A percentile compares a stretch with the other conserved stretches of the same genome.
Conservation (phyloP, 2,113 vertebrate species). For the Brachyhypopomus occidentalis region DNA sequence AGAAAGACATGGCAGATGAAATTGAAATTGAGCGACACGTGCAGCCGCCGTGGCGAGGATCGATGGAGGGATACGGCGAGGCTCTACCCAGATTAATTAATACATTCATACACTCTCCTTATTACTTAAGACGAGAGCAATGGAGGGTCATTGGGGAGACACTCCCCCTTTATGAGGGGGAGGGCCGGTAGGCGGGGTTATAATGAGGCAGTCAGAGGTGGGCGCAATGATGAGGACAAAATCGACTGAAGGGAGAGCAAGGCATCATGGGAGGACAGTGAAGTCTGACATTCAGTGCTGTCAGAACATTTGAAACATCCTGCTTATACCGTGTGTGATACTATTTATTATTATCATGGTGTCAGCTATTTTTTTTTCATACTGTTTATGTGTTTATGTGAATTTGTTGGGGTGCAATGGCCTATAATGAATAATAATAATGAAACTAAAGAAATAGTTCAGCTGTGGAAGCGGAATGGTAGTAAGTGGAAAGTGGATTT, state of each 20-base stretch:
- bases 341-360: too few relatives aligned
- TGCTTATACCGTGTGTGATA: too few relatives aligned
- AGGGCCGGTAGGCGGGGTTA: conserved; percentile 33
- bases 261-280: conserved; percentile 21
- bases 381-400: too few relatives aligned
- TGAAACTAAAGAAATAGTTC: too few relatives aligned
- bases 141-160: conserved; percentile 50
- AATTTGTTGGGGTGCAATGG: too few relatives aligned
- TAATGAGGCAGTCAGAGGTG: background rate
- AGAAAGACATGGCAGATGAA: conserved; percentile 65
- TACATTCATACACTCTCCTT: conserved; percentile 65
- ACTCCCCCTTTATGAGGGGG: background rate
- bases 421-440: too few relatives aligned
- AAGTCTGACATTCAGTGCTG: background rate
- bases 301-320: too few relatives aligned
- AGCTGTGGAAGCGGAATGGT: too few relatives aligned
- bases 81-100: conserved; percentile 64
- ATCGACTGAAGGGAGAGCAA: background rate
- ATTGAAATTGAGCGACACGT: conserved; percentile 69
- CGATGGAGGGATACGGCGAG: conserved; percentile 56
- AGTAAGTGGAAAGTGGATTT: too few relatives aligned
- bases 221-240: background rate
- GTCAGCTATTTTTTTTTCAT: too few relatives aligned
- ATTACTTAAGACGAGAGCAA: conserved; percentile 57
- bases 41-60: conserved; percentile 45